These are phyloP conservation scores for Drosophila prosaltans DNA, from an alignment of 1,140 invertebrate genomes.

Conservation along the genomic window DNA sequence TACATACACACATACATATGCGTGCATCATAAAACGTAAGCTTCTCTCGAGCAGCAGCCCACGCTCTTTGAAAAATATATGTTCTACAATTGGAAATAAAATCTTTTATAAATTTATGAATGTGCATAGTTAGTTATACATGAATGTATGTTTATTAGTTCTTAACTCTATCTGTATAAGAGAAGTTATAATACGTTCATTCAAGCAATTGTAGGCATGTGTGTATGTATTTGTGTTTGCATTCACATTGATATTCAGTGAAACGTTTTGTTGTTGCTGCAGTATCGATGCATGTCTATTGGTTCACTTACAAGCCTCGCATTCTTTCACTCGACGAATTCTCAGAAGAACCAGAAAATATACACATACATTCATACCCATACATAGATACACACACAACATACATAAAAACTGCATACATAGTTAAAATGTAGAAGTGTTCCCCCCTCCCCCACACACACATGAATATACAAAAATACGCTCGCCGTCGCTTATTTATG, in stretches of 20 bases:
- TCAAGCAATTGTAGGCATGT: slow-evolving; percentile 1
- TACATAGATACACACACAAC: not conserved
- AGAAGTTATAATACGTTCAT: no score
- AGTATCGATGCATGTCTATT: slow-evolving; percentile 1
- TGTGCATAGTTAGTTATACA: not conserved
- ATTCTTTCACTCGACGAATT: slow-evolving; percentile 16
- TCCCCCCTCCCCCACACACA: not conserved
- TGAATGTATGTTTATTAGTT: not conserved
- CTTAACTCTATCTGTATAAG: no score
- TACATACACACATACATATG: slow-evolving; percentile 17
- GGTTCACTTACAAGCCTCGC: slow-evolving; percentile 7
- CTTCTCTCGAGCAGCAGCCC: slow-evolving; percentile 8
- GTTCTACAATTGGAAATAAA: slow-evolving; percentile 9
- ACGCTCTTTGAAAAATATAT: slow-evolving; percentile 1
- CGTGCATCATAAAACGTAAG: slow-evolving; percentile 1
- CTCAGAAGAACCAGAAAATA: not conserved
- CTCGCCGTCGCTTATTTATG: not conserved
- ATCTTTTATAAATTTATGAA: not conserved
- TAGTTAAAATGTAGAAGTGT: not conserved
- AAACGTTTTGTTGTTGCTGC: not conserved
- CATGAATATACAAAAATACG: not conserved
- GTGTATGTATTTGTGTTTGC: not conserved
- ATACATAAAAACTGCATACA: not conserved
- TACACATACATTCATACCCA: not conserved
- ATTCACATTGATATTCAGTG: slow-evolving; percentile 8